Base-by-base conservation (phyloP, 37 sponge, comb jelly and placozoan species). In the Amphimedon queenslandica region DNA sequence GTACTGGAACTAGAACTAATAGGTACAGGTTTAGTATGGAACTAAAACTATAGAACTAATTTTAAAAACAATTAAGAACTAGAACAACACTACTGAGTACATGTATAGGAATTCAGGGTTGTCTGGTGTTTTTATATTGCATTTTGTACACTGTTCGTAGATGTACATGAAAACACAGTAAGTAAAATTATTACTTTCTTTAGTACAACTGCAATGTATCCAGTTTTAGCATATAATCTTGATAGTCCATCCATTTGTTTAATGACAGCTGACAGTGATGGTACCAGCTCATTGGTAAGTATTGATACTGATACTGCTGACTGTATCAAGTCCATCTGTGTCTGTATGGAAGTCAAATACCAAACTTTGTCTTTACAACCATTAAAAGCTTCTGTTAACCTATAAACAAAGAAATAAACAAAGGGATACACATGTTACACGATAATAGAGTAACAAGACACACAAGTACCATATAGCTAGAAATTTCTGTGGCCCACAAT, bases 321-420 rank as follows among this genome's bases (percentile, higher is more conserved):
- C 43, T 81, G 57, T 31, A 96, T 90, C 3, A 73, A 69, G 42
- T 96, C 96, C 27, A 89, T 66, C 72, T 77, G 77, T 4, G 75
- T 83, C 42, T 80, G 72, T 35, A 96, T 77, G 0, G 60, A 37
- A 24, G 89, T 83, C 53, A 92, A 58, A 69, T 85, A 96, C 41
- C 82, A 69, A 35, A 78, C 83, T 68, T 85, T 90, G 34, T 92
- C 93, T 40, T 82, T 87, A 30, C 90, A 81, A 74, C 78, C 88
- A 70, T 89, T 92, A 72, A 78, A 85, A 11, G 96, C 90, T 38
- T 91, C 89, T 27, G 88, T 95, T 20, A 95, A 63, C 40, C 91
- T 90, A 34, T 20, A 58, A 23, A 25, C 27, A 58, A 33, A 34
- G 28, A 73, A 40, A 32, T 4, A 28, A 77, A 31, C 13, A 47